A percentile compares a stretch with the other conserved stretches of the same genome.
phyloP scores from a whole-genome alignment of 2,797 vertebrate species.

The Xiphorhynchus erythropygius region DNA sequence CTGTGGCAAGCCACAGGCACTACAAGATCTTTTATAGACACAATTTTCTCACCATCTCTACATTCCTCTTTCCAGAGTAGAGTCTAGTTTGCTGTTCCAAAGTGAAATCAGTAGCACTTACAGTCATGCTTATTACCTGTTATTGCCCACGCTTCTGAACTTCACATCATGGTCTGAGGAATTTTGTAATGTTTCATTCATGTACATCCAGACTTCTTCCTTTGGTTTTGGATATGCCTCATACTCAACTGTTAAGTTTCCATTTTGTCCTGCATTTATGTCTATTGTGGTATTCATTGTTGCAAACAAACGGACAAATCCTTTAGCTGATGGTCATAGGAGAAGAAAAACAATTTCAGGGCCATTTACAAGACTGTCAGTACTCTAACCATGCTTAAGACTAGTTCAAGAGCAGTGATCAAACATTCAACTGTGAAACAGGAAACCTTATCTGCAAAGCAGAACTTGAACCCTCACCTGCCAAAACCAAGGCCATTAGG shows the following conservation, averaged over 20 bases:
- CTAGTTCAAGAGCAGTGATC: background rate
- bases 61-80: background rate
- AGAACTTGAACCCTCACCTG: conserved; percentile 13
- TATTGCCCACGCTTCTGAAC: conserved; percentile 78
- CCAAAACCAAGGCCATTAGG: background rate
- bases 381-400: background rate
- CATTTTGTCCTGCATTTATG: conserved; percentile 89
- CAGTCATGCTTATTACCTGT: conserved; percentile 81
- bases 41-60: background rate
- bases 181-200: conserved; percentile 83
- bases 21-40: background rate
- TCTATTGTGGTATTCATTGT: conserved; percentile 83
- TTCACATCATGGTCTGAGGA: conserved; percentile 89
- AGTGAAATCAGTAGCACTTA: background rate
- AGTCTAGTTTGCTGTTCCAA: background rate
- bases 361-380: background rate
- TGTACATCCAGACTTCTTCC: conserved; percentile 86
- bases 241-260: conserved; percentile 85
- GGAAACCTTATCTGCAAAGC: background rate
- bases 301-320: conserved; percentile 85
- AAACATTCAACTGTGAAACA: conserved; percentile 2
- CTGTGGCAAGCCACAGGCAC: background rate
- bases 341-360: conserved; percentile 30
- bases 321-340: conserved; percentile 81
- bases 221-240: conserved; percentile 88